Evolutionary conservation across 2,797 vertebrate genomes (phyloP).

Genomic region (Ciconia nigra): DNA sequence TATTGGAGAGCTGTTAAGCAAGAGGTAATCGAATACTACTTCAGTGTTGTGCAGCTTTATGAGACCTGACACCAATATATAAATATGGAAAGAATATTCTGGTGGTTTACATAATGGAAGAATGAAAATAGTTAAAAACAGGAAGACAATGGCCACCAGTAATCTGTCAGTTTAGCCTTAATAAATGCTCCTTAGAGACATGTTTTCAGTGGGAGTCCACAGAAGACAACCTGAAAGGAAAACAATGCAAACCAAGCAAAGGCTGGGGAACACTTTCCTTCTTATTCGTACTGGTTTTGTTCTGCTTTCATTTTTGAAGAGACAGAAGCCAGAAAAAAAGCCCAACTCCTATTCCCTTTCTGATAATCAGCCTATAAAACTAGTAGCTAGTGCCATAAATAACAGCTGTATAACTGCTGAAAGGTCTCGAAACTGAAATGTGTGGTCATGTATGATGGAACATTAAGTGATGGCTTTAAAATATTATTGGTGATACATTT

Average conservation of each 20-base stretch:
- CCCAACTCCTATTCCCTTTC: background rate
- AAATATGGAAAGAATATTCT: background rate
- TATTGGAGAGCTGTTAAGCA: background rate
- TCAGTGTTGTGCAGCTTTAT: background rate
- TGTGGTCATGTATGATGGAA: background rate
- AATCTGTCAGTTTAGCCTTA: background rate
- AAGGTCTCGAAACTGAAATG: background rate
- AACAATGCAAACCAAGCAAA: background rate
- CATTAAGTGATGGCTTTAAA: constrained; percentile 28
- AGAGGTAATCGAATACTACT: background rate
- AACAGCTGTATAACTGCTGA: background rate
- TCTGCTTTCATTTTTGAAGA: constrained; percentile 26
- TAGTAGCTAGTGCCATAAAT: constrained; percentile 14
- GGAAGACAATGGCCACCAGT: background rate
- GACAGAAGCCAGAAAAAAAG: background rate
- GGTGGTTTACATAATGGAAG: background rate
- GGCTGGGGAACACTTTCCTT: background rate
- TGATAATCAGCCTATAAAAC: constrained; percentile 39
- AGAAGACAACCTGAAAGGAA: background rate
- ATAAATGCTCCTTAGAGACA: background rate
- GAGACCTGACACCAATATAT: background rate
- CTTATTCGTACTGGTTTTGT: background rate
- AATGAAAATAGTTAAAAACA: background rate
- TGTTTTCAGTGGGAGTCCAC: background rate
- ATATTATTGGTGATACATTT: background rate